These are phyloP conservation scores for Nebria ingens DNA, from an alignment of 1,140 invertebrate genomes.

Conservation along the genomic window DNA sequence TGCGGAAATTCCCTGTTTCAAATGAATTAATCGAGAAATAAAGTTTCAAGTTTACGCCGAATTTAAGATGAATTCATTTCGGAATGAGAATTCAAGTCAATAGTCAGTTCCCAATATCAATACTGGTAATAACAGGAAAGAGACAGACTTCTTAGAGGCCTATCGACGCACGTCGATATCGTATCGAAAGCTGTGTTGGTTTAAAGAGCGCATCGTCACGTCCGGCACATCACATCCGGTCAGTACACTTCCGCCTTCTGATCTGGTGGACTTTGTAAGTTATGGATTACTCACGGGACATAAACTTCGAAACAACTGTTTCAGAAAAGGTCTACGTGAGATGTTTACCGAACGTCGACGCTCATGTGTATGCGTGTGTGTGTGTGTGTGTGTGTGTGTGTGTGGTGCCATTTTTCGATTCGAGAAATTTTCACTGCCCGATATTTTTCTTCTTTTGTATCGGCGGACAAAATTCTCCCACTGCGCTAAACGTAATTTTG, in stretches of 20 bases:
- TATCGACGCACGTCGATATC: too few species aligned
- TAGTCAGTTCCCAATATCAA: too few species aligned
- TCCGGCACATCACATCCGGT: conserved; percentile 7
- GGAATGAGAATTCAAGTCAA: too few species aligned
- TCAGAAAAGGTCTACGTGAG: conserved; percentile 4
- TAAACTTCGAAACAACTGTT: conserved; percentile 8
- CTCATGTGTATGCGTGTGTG: too few species aligned
- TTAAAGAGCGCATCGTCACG: background rate
- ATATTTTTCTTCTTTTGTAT: background rate
- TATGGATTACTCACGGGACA: conserved; percentile 6
- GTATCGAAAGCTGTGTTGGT: too few species aligned
- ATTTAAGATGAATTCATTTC: too few species aligned
- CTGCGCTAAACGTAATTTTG: background rate
- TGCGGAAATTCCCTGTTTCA: too few species aligned
- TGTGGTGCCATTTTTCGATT: background rate
- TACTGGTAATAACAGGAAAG: too few species aligned
- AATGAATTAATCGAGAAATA: too few species aligned
- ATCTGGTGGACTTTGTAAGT: conserved; percentile 8
- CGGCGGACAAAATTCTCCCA: background rate
- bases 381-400: too few species aligned
- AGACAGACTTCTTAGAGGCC: too few species aligned
- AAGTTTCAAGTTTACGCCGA: too few species aligned
- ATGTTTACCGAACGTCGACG: background rate
- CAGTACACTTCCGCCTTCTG: conserved; percentile 3
- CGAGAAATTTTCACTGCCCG: background rate